Percentiles rank a stretch among this genome's conserved stretches.
Conservation (phyloP, 1,140 invertebrate species). For the Eupeodes corollae region DNA sequence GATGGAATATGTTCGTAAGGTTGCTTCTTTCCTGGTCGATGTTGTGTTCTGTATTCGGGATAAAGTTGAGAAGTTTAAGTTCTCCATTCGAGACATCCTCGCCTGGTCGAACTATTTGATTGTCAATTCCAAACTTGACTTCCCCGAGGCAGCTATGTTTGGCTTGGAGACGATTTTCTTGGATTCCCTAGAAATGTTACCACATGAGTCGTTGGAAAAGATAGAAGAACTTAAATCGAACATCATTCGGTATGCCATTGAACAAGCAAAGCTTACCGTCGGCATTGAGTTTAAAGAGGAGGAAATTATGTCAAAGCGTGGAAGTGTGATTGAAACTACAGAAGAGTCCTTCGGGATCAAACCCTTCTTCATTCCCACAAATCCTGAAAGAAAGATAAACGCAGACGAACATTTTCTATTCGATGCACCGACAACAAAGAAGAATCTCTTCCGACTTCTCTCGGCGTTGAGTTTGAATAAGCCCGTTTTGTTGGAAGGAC, state of each 20-base stretch:
- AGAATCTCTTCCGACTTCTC: constrained; percentile 74
- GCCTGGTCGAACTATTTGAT: constrained; percentile 91
- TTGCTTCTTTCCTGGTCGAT: constrained; percentile 28
- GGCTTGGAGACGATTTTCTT: constrained; percentile 84
- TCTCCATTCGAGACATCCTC: constrained; percentile 87
- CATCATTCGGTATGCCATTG: constrained; percentile 18
- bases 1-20: constrained; percentile 10
- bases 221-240: constrained; percentile 16
- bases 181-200: constrained; percentile 66
- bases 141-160: constrained; percentile 65
- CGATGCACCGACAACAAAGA: constrained; percentile 68
- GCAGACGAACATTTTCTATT: constrained; percentile 52
- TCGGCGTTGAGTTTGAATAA: constrained; percentile 81
- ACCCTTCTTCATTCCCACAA: constrained; percentile 55
- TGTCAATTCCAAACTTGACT: constrained; percentile 42
- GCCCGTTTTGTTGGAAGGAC: constrained; percentile 91
- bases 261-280: constrained; percentile 14
- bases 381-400: constrained; percentile 15
- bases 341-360: constrained; percentile 49
- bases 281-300: constrained; percentile 15
- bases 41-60: constrained; percentile 25
- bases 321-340: constrained; percentile 12
- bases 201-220: constrained; percentile 20
- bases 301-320: constrained; percentile 12
- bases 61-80: constrained; percentile 52